These are phyloP conservation scores for Furcula furcula DNA, from an alignment of 2,888 invertebrate species.

Conservation along the genomic window DNA sequence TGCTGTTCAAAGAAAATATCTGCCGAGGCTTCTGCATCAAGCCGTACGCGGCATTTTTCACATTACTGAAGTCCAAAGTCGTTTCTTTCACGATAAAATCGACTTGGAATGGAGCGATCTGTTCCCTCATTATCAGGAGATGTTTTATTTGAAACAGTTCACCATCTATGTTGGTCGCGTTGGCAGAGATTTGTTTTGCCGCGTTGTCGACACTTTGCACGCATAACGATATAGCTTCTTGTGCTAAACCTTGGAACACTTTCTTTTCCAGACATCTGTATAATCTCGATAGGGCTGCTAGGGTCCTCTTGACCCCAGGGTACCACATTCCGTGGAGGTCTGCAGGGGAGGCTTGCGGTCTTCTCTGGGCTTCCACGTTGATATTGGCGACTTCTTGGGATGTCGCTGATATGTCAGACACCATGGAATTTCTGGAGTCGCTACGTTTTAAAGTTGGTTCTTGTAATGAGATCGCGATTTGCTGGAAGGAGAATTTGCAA, in stretches of 20 bases:
- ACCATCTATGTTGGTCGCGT: constrained; percentile 93
- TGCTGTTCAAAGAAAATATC: constrained; percentile 92
- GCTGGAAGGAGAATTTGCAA: constrained; percentile 60
- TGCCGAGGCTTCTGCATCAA: constrained; percentile 89
- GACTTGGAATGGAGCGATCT: constrained; percentile 98
- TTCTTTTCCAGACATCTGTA: constrained; percentile 94
- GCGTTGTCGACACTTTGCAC: constrained; percentile 94
- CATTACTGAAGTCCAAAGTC: constrained; percentile 95
- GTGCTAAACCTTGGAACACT: constrained; percentile 98
- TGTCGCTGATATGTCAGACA: constrained; percentile 85
- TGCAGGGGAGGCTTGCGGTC: constrained; percentile 88
- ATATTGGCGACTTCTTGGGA: constrained; percentile 88
- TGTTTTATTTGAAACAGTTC: constrained; percentile 99
- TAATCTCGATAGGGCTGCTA: constrained; percentile 95
- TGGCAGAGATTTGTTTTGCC: constrained; percentile 87
- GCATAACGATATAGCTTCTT: constrained; percentile 96
- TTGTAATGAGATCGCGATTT: constrained; percentile 84
- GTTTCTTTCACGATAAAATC: constrained; percentile 97
- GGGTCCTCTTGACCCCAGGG: constrained; percentile 96
- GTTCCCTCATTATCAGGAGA: constrained; percentile 96
- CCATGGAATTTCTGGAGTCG: constrained; percentile 85
- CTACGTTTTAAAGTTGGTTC: constrained; percentile 82
- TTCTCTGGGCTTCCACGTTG: constrained; percentile 63
- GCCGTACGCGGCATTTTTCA: constrained; percentile 92
- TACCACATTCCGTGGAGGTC: constrained; percentile 99